Conservation (phyloP, 2,113 vertebrate species). For the Neodon shergylaensis region DNA sequence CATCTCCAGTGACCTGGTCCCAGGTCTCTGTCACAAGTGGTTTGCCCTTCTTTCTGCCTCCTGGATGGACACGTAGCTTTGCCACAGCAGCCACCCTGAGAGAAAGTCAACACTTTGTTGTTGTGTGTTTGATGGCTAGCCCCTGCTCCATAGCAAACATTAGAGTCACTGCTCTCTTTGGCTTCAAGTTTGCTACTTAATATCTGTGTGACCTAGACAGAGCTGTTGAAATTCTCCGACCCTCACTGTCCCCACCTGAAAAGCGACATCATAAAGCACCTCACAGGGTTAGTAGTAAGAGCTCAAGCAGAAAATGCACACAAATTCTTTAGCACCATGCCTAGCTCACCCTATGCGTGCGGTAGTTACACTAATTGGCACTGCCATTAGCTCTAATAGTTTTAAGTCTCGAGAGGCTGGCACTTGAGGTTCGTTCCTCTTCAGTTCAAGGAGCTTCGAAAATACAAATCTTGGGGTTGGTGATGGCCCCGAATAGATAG, state of each 20-base stretch:
- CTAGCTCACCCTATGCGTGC: neutral
- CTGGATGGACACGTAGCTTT: neutral
- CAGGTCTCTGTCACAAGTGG: neutral
- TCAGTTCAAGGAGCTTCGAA: neutral
- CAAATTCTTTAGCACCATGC: neutral
- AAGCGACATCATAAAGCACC: neutral
- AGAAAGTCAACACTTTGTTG: neutral
- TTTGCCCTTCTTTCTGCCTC: neutral
- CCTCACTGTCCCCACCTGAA: neutral
- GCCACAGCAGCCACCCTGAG: neutral
- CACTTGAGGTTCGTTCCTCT: slow-evolving; percentile 5
- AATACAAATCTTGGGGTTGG: neutral
- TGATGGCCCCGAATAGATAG: neutral
- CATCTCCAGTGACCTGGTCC: neutral
- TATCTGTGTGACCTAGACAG: neutral
- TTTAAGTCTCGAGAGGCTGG: neutral
- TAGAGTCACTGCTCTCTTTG: neutral
- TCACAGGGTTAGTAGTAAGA: neutral
- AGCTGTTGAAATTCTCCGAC: neutral
- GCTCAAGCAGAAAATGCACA: neutral
- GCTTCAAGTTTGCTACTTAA: neutral
- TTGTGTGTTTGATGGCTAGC: neutral
- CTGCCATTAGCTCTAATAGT: neutral
- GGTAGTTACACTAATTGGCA: neutral
- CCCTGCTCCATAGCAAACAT: neutral